A percentile compares a stretch with the other conserved stretches of the same genome.
Conservation (phyloP, 2,888 invertebrate genomes). For the Polyploca ridens region DNA sequence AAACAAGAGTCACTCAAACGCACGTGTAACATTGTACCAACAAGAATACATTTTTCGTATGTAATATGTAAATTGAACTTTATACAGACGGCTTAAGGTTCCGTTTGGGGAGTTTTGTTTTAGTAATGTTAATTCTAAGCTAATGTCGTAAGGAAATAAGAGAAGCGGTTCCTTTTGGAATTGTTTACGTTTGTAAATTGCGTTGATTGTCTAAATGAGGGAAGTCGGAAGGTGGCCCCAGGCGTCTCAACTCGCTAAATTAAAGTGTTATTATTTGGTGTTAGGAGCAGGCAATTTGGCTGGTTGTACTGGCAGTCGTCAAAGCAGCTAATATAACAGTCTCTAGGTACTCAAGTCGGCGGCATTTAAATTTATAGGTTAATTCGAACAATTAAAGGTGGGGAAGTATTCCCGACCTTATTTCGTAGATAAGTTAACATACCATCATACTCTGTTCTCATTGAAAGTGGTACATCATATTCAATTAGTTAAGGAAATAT, state of each 20-base stretch:
- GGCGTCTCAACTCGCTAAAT: conserved; percentile 15
- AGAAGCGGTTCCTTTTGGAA: conserved; percentile 61
- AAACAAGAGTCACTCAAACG: conserved; percentile 40
- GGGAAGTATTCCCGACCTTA: no score
- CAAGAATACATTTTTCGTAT: conserved; percentile 30
- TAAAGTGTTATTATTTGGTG: conserved; percentile 12
- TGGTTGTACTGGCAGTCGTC: background rate
- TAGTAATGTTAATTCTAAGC: conserved; percentile 75
- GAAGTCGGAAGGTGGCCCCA: conserved; percentile 21
- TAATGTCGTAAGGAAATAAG: conserved; percentile 75
- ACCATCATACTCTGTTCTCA: no score
- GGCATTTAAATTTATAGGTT: background rate
- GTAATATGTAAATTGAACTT: conserved; percentile 52
- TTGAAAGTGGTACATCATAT: no score
- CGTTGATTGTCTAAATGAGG: conserved; percentile 39
- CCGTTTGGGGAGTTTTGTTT: conserved; percentile 46
- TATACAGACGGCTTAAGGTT: conserved; percentile 47
- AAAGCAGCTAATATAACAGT: background rate
- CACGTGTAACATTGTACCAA: conserved; percentile 41
- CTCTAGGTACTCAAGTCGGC: background rate
- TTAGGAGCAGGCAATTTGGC: conserved; percentile 2
- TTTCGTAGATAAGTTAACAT: no score
- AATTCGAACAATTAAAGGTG: no score
- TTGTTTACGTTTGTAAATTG: conserved; percentile 56
- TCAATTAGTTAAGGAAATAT: no score